A percentile compares a stretch with the other conserved stretches of the same genome.
Evolutionary conservation across 2,888 invertebrate genomes (phyloP).

Genomic region (Eretmocerus hayati): DNA sequence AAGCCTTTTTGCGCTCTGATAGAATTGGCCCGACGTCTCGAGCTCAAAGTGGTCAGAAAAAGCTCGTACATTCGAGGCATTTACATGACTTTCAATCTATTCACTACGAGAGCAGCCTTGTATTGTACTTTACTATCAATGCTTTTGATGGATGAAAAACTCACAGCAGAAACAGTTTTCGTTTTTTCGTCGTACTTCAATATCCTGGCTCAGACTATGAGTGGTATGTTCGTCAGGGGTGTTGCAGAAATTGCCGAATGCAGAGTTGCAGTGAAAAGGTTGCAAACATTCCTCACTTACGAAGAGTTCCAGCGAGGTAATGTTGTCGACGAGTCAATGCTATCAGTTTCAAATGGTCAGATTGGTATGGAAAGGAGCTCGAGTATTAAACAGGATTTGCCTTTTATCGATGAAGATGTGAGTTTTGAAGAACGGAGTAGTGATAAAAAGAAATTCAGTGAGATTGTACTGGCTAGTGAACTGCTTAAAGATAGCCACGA

Average conservation of each 20-base stretch:
- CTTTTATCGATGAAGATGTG: conserved; percentile 35
- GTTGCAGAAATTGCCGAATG: conserved; percentile 55
- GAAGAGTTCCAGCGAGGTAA: conserved; percentile 39
- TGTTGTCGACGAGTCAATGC: conserved; percentile 6
- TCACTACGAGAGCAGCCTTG: conserved; percentile 72
- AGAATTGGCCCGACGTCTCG: conserved; percentile 51
- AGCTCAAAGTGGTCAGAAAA: conserved; percentile 53
- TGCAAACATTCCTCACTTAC: conserved; percentile 45
- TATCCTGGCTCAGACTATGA: conserved; percentile 53
- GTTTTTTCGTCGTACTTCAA: conserved; percentile 54
- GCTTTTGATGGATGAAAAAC: conserved; percentile 56
- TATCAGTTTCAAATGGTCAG: conserved; percentile 35
- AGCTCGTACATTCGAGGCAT: conserved; percentile 60
- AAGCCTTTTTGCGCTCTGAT: conserved; percentile 62
- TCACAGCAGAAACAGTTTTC: conserved; percentile 65
- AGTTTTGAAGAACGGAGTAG: conserved; percentile 4
- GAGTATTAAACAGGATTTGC: conserved; percentile 32
- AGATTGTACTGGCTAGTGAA: conserved; percentile 14
- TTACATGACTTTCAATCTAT: conserved; percentile 70
- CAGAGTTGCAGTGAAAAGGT: conserved; percentile 48
- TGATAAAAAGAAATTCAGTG: conserved; percentile 19
- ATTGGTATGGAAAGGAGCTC: conserved; percentile 39
- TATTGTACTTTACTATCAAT: conserved; percentile 68
- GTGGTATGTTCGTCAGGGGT: conserved; percentile 53
- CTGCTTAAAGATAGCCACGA: conserved; percentile 4